Evolutionary conservation across 2,888 invertebrate species (phyloP).

Genomic region (Dyspetes luteomarginatus): DNA sequence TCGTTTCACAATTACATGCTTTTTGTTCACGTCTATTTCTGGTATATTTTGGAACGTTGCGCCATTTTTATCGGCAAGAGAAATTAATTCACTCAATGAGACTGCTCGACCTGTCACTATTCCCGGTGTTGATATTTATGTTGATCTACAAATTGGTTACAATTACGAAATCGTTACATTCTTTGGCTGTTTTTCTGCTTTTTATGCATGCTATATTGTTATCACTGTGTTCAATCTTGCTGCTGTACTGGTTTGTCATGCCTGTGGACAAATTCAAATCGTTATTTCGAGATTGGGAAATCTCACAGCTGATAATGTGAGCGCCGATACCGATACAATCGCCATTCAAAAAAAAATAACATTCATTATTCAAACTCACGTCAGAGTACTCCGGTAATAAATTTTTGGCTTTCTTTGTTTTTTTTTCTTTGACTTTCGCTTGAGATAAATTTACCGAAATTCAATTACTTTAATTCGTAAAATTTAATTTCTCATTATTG

Average conservation of each 20-base stretch:
- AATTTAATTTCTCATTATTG: too few species aligned
- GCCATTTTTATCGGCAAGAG: slow-evolving; percentile 60
- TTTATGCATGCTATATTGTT: slow-evolving; percentile 61
- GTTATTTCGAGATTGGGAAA: slow-evolving; percentile 54
- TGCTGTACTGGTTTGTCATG: slow-evolving; percentile 69
- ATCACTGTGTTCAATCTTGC: slow-evolving; percentile 67
- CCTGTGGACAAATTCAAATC: slow-evolving; percentile 70
- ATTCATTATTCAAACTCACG: slow-evolving; percentile 44
- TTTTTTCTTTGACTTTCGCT: background rate
- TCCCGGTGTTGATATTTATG: slow-evolving; percentile 55
- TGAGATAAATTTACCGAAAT: too few species aligned
- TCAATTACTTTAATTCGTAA: too few species aligned
- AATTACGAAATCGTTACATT: slow-evolving; percentile 69
- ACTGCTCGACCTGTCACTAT: slow-evolving; percentile 59
- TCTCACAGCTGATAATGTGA: slow-evolving; percentile 14
- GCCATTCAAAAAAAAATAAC: slow-evolving; percentile 36
- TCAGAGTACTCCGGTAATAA: slow-evolving; percentile 43
- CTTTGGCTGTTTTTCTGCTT: slow-evolving; percentile 56
- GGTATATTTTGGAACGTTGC: slow-evolving; percentile 53
- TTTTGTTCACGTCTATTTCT: slow-evolving; percentile 61
- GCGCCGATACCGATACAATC: background rate
- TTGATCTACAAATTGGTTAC: slow-evolving; percentile 64
- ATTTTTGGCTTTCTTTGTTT: background rate
- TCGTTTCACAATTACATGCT: slow-evolving; percentile 63
- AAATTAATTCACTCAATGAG: slow-evolving; percentile 49